Conservation (phyloP, 2,797 vertebrate genomes). For the Choloepus didactylus region DNA sequence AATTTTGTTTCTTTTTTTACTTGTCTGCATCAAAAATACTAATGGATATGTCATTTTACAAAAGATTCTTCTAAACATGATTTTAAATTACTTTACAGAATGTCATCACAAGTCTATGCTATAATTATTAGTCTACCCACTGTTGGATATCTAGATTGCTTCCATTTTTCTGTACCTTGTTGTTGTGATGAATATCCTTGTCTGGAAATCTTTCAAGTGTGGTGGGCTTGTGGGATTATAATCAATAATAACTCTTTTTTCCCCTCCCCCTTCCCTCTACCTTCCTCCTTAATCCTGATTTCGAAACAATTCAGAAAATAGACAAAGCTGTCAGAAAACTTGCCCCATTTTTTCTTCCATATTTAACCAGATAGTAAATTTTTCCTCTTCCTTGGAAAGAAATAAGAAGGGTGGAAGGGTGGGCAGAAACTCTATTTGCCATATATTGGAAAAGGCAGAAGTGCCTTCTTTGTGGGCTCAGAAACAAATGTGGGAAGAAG, state of each 20-base stretch:
- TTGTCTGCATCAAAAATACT: background rate
- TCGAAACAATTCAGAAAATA: constrained; percentile 6
- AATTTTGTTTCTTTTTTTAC: background rate
- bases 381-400: background rate
- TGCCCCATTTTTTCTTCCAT: background rate
- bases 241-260: background rate
- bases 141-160: background rate
- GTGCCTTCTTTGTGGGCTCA: background rate
- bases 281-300: background rate
- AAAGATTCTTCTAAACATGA: background rate
- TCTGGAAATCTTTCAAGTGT: background rate
- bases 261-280: background rate
- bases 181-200: background rate
- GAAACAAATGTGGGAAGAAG: background rate
- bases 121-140: background rate
- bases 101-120: background rate
- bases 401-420: background rate
- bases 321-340: background rate
- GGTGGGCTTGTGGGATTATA: background rate
- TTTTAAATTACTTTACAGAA: constrained; percentile 1
- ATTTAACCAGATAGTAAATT: background rate
- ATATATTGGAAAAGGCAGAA: background rate
- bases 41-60: background rate
- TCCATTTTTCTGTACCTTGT: constrained; percentile 11
- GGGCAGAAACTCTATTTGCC: background rate